A percentile compares a stretch with the other conserved stretches of the same genome.
phyloP scores from a whole-genome alignment of 2,888 invertebrate genomes.

The Orthonychiurus folsomi region DNA sequence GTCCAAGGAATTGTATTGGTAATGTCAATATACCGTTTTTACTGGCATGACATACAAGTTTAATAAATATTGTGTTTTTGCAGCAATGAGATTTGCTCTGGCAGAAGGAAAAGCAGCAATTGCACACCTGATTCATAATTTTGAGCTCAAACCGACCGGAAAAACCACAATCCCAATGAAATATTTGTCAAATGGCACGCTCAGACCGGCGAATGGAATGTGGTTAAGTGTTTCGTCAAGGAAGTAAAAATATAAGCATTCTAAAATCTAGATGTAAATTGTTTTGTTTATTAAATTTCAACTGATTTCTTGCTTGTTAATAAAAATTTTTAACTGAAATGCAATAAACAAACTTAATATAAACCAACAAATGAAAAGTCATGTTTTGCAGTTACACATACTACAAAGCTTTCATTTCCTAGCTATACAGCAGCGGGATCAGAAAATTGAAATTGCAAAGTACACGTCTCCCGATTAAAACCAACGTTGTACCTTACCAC shows the following conservation, averaged over 20 bases:
- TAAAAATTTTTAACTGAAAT: too few species aligned
- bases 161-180: slow-evolving; percentile 5
- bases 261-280: background rate
- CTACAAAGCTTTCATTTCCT: too few species aligned
- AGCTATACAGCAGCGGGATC: too few species aligned
- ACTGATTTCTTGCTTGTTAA: too few species aligned
- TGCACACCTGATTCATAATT: slow-evolving; percentile 8
- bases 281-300: background rate
- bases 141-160: background rate
- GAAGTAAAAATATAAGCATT: background rate
- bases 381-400: too few species aligned
- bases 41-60: background rate
- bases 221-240: background rate
- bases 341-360: too few species aligned
- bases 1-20: slow-evolving; percentile 55
- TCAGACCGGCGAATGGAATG: background rate
- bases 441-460: background rate
- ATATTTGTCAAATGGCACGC: background rate
- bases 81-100: slow-evolving; percentile 9
- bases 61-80: background rate
- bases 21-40: background rate
- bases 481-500: background rate
- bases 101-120: slow-evolving; percentile 10
- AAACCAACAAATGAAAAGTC: too few species aligned
- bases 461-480: background rate